Evolutionary conservation across 2,113 vertebrate genomes (phyloP), one percentile per base, ranked within the genome.

Genomic region (Symphodus melops): DNA sequence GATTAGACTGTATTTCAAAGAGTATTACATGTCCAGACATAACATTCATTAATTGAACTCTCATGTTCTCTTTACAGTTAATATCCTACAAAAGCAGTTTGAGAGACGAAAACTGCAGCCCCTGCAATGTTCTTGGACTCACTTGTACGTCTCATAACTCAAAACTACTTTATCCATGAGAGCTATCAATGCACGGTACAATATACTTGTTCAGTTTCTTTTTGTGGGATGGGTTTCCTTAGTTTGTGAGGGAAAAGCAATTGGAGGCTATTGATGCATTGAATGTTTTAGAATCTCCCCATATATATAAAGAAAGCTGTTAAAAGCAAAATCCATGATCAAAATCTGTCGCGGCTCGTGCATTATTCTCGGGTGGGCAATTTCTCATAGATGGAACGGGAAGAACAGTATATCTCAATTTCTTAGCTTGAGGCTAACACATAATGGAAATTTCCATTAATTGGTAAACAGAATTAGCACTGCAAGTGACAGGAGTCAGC

Each of bases 1-100:
- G 80, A 90, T 85, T 82, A 77, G 85, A 82, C 65, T 56, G 75
- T 89, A 84, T 92, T 90, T 91, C 84, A 89, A 77, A 86, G 77
- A 66, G 57, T 71, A 83, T 84, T 87, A 87, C 74, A 64, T 74
- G 88, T 81, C 88, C 81, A 81, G 86, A 84, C 82, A 71, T 86
- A 86, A 84, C 82, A 77, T 83, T 75, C 70, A 90, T 91, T 89
- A 86, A 91, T 91, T 89, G 82, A 78, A 83, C 72, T 80, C 41
- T 72, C 65, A 71, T 78, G 77, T 79, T 87, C 75, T 65, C 68
- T 79, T 75, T 85, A 78, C 86, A 82, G 85, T 72, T 69, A 71
- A 82, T 87, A 87, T 85, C 75, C 85, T 73, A 89, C 74, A 79
- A 77, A 80, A 76, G 68, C 65, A 65, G 77, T 88, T 88, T 88